Evolutionary conservation across 2,797 vertebrate species (phyloP).

Genomic region (Vespertilio murinus): DNA sequence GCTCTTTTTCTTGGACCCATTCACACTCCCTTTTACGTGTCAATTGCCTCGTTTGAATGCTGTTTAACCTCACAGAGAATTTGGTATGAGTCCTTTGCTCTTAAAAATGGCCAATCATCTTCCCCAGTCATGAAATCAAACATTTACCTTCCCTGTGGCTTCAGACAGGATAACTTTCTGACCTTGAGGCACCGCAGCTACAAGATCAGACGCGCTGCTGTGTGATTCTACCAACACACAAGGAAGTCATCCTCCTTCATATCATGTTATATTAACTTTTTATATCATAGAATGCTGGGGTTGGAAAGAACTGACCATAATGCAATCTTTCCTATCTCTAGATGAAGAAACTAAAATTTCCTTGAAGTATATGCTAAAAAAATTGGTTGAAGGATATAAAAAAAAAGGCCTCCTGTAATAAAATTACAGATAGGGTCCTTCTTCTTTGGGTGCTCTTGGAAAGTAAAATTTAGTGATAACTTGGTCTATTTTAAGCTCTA

Average conservation of each 20-base stretch:
- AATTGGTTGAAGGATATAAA: neutral
- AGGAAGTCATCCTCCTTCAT: neutral
- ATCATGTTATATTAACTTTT: neutral
- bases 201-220: neutral
- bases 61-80: slow-evolving; percentile 57
- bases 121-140: slow-evolving; percentile 7
- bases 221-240: neutral
- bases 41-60: slow-evolving; percentile 51
- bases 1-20: neutral
- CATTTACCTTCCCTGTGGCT: neutral
- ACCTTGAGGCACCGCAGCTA: neutral
- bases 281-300: neutral
- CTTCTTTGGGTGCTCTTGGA: neutral
- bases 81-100: neutral
- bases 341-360: neutral
- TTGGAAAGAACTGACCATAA: neutral
- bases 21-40: slow-evolving; percentile 21
- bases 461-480: neutral
- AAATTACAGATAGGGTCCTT: neutral
- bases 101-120: slow-evolving; percentile 29
- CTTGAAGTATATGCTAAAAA: neutral
- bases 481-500: neutral
- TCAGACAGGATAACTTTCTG: neutral
- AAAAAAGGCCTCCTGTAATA: neutral
- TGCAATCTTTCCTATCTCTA: neutral